Evolutionary conservation across 2,888 invertebrate genomes (phyloP).

Genomic region (Hirtodrosophila trivittata): DNA sequence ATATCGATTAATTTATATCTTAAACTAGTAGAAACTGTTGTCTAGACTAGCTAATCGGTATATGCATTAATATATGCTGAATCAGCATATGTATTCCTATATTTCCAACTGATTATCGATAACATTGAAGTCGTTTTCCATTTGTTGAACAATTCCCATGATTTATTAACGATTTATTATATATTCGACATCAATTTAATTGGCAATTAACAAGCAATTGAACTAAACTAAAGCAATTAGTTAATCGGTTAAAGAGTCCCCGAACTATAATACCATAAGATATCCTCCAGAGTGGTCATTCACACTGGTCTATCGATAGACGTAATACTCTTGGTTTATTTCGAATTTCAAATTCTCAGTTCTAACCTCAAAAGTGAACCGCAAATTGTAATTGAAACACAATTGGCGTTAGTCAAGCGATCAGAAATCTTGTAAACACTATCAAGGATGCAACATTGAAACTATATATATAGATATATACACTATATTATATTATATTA

Average conservation of each 20-base stretch:
- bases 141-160: neutral
- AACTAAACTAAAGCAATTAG: constrained; percentile 5
- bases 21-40: too few species aligned
- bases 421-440: constrained; percentile 64
- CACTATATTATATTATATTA: constrained; percentile 8
- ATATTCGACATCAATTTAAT: neutral
- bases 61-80: too few species aligned
- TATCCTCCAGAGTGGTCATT: constrained; percentile 67
- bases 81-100: too few species aligned
- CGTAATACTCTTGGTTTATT: constrained; percentile 20
- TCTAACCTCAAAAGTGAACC: constrained; percentile 51
- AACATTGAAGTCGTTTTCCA: neutral
- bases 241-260: neutral
- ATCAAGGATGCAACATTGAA: constrained; percentile 72
- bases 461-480: constrained; percentile 4
- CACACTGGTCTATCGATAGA: constrained; percentile 41
- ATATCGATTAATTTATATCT: too few species aligned
- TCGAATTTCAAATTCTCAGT: neutral
- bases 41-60: too few species aligned
- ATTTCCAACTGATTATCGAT: too few species aligned
- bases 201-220: constrained; percentile 8
- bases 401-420: constrained; percentile 64
- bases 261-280: neutral
- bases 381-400: constrained; percentile 62
- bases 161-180: neutral